phyloP scores from a whole-genome alignment of 2,888 invertebrate genomes.

The Melanostoma scalare region DNA sequence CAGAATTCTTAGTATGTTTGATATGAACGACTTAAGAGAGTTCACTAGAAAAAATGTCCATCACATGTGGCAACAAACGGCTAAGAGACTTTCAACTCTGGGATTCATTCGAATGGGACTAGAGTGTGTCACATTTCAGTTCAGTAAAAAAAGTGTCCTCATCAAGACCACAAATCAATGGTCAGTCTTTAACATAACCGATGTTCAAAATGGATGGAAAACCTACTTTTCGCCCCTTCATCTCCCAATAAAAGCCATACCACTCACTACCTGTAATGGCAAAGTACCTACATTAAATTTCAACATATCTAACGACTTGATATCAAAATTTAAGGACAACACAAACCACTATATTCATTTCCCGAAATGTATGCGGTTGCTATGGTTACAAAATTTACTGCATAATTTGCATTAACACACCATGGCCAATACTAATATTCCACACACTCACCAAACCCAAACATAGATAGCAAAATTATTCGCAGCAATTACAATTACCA shows the following conservation, averaged over 20 bases:
- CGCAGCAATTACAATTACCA: constrained; percentile 71
- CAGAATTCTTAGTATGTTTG: background rate
- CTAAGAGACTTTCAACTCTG: no score
- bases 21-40: background rate
- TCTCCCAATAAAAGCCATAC: background rate
- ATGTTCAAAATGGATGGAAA: constrained; percentile 1
- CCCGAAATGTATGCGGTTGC: constrained; percentile 64
- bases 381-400: constrained; percentile 71
- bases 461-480: constrained; percentile 64
- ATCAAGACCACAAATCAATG: no score
- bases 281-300: background rate
- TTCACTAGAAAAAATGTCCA: no score
- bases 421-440: constrained; percentile 5
- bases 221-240: no score
- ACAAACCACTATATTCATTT: constrained; percentile 41
- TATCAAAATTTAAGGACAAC: constrained; percentile 55
- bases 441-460: constrained; percentile 1
- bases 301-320: background rate
- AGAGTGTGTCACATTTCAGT: no score
- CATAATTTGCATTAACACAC: constrained; percentile 72
- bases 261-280: no score
- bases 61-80: no score
- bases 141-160: no score
- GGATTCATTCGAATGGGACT: no score
- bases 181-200: background rate